Percentiles rank a stretch among this genome's conserved stretches.
phyloP scores from a whole-genome alignment of 2,888 invertebrate genomes.

The Nomada fabriciana region DNA sequence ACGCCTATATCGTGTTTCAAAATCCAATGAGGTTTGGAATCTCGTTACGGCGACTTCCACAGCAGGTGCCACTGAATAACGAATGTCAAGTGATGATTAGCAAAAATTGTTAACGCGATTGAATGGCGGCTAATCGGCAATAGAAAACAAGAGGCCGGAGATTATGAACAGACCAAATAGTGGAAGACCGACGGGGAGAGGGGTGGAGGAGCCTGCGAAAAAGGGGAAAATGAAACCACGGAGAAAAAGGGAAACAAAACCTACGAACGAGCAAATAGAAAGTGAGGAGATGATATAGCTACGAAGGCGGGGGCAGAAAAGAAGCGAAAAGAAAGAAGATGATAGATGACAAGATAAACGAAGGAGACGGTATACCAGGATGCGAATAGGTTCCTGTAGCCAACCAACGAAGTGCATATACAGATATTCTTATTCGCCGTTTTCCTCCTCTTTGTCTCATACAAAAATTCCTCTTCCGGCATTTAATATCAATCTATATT shows the following conservation, averaged over 20 bases:
- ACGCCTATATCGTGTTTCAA: constrained; percentile 12
- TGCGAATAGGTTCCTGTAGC: constrained; percentile 10
- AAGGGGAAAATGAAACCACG: not conserved
- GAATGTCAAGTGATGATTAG: not conserved
- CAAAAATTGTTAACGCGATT: constrained; percentile 12
- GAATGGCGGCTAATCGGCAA: not conserved
- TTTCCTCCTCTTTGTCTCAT: constrained; percentile 36
- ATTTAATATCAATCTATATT: constrained; percentile 60
- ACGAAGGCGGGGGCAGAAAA: constrained; percentile 8
- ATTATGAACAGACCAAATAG: not conserved
- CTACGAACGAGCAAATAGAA: not conserved
- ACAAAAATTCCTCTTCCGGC: constrained; percentile 60
- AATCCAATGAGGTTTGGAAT: constrained; percentile 18
- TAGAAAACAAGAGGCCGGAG: not conserved
- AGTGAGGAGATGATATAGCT: constrained; percentile 5
- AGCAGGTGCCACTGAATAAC: constrained; percentile 15
- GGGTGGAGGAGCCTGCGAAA: no score
- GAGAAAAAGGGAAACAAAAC: not conserved
- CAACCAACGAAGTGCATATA: constrained; percentile 35
- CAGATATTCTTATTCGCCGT: constrained; percentile 56
- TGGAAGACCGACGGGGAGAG: not conserved
- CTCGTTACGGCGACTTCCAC: constrained; percentile 18
- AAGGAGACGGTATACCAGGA: not conserved
- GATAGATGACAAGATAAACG: not conserved
- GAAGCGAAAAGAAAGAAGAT: not conserved